A percentile compares a stretch with the other conserved stretches of the same genome.
Evolutionary conservation across 2,113 vertebrate genomes (phyloP).

Genomic region (Sinosuthora webbiana): DNA sequence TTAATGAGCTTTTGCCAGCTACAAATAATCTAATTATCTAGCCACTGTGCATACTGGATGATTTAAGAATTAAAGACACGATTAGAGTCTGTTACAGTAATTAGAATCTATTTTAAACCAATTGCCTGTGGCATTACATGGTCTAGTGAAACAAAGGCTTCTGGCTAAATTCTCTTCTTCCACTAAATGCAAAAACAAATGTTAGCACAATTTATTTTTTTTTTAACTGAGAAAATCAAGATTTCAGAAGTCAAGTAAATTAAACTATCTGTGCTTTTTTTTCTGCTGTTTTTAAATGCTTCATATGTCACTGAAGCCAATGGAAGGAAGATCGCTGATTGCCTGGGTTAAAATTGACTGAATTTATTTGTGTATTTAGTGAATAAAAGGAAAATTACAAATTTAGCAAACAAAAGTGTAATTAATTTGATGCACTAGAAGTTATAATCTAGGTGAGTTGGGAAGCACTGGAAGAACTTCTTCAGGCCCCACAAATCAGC

Average conservation of each 20-base stretch:
- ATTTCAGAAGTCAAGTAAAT: neutral
- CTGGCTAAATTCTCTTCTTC: constrained; percentile 5
- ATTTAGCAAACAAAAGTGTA: neutral
- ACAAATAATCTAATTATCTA: constrained; percentile 59
- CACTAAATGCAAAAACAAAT: neutral
- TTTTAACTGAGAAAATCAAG: neutral
- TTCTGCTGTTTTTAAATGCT: neutral
- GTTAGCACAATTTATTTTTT: neutral
- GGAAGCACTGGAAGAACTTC: neutral
- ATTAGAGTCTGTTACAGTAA: constrained; percentile 63
- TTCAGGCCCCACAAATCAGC: neutral
- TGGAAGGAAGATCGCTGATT: neutral
- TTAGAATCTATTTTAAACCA: constrained; percentile 59
- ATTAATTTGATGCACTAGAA: neutral
- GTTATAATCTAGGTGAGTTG: neutral
- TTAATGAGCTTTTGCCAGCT: constrained; percentile 45
- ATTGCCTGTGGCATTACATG: constrained; percentile 43
- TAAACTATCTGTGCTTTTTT: neutral
- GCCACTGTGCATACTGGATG: constrained; percentile 5
- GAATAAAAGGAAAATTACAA: neutral
- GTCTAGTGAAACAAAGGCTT: constrained; percentile 16
- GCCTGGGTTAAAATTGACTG: neutral
- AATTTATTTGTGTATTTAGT: neutral
- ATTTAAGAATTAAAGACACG: constrained; percentile 56
- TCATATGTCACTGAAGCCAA: neutral